phyloP scores from a whole-genome alignment of 30 jellyfish, hydroid and myxozoan species.

The Pseudorhiza aurosa region DNA sequence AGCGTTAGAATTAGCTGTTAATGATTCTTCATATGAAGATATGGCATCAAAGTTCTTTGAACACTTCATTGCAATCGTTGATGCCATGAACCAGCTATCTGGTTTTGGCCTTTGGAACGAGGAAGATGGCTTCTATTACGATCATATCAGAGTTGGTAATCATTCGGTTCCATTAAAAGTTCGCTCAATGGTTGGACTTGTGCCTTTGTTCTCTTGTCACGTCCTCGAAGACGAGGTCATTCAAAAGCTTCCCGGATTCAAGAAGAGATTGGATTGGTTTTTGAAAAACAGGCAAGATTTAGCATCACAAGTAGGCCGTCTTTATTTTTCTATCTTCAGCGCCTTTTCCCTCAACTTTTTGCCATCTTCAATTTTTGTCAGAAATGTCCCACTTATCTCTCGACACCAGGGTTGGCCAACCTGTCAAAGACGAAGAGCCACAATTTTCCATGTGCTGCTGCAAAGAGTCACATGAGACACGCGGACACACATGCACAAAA shows the following conservation, averaged over 20 bases:
- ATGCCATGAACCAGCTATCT: conserved; percentile 85
- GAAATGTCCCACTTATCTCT: neutral
- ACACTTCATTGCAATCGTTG: conserved; percentile 87
- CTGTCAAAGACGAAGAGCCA: too few species aligned
- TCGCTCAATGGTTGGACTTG: conserved; percentile 94
- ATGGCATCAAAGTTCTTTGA: conserved; percentile 97
- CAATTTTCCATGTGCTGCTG: too few species aligned
- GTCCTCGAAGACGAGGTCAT: conserved; percentile 93
- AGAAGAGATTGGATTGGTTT: conserved; percentile 93
- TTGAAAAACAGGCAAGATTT: conserved; percentile 76
- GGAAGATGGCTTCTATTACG: conserved; percentile 93
- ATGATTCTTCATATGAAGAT: conserved; percentile 87
- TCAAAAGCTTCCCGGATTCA: conserved; percentile 92
- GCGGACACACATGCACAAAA: too few species aligned
- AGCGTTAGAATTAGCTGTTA: conserved; percentile 81
- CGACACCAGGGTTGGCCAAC: too few species aligned
- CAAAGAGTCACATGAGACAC: too few species aligned
- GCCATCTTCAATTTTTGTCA: too few species aligned
- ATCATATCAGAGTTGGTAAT: conserved; percentile 65
- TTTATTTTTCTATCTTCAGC: too few species aligned
- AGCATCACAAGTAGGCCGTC: conserved; percentile 68
- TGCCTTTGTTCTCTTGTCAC: conserved; percentile 81
- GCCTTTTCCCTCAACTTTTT: too few species aligned
- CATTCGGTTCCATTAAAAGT: conserved; percentile 69
- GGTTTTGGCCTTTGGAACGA: conserved; percentile 95